Conservation (phyloP, 2,888 invertebrate species). For the Acronicta leporina region DNA sequence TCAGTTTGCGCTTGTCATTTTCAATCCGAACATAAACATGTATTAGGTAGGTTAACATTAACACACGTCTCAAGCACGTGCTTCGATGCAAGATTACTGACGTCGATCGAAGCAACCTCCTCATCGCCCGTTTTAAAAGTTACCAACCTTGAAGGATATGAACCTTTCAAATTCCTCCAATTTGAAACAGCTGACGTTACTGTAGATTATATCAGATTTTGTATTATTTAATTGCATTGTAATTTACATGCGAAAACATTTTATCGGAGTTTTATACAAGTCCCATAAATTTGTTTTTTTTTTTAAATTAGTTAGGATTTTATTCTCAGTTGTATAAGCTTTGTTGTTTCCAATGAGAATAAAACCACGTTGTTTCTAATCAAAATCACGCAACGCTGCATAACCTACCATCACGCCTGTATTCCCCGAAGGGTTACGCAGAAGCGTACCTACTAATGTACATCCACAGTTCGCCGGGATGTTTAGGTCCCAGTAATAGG, state of each 20-base stretch:
- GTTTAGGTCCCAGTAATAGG: no score
- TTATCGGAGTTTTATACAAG: slow-evolving; percentile 5
- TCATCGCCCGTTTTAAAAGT: slow-evolving; percentile 23
- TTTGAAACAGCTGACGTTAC: slow-evolving; percentile 6
- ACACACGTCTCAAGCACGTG: slow-evolving; percentile 14
- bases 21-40: slow-evolving; percentile 5
- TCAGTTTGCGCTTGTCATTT: background rate
- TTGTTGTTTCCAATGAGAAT: slow-evolving; percentile 4
- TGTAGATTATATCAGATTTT: background rate
- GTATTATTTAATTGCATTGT: slow-evolving; percentile 10
- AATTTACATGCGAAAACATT: slow-evolving; percentile 4
- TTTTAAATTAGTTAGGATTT: background rate
- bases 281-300: slow-evolving; percentile 10
- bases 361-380: no score
- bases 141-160: slow-evolving; percentile 35
- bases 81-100: slow-evolving; percentile 3
- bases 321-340: background rate
- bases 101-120: slow-evolving; percentile 4
- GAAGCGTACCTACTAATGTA: no score
- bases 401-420: no score
- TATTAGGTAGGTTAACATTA: slow-evolving; percentile 4
- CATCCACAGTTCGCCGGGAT: no score
- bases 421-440: no score
- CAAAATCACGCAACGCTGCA: no score
- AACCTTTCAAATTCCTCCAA: slow-evolving; percentile 37